Conservation (phyloP, 2,797 vertebrate genomes). For the Tangara arthus region DNA sequence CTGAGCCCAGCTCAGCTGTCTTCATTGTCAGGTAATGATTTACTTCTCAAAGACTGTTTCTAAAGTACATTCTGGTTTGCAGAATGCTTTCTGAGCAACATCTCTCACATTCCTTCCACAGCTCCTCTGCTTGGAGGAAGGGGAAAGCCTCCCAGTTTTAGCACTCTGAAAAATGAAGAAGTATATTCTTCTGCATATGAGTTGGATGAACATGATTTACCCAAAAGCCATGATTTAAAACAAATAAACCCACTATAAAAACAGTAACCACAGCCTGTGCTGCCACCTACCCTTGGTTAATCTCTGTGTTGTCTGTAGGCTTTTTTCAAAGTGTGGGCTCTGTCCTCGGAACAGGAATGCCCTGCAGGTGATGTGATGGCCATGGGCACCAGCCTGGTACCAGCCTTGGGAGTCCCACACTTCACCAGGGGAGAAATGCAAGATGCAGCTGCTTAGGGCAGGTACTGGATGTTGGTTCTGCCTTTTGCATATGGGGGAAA, state of each 20-base stretch:
- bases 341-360: not conserved
- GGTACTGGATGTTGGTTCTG: not conserved
- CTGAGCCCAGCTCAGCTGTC: slow-evolving; percentile 25
- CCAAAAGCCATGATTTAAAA: not conserved
- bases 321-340: not conserved
- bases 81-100: slow-evolving; percentile 36
- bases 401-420: not conserved
- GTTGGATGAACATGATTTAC: not conserved
- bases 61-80: slow-evolving; percentile 46
- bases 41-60: slow-evolving; percentile 51
- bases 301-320: not conserved
- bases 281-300: slow-evolving; percentile 48
- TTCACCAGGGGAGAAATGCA: not conserved
- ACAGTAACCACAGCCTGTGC: slow-evolving; percentile 42
- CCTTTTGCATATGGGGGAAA: not conserved
- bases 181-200: not conserved
- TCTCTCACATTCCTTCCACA: slow-evolving; percentile 27
- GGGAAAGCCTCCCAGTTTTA: not conserved
- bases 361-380: not conserved
- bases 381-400: not conserved
- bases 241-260: slow-evolving; percentile 23
- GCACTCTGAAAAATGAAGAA: not conserved
- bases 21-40: slow-evolving; percentile 53
- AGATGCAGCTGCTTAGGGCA: not conserved
- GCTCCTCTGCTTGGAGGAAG: not conserved